phyloP scores from a whole-genome alignment of 2,797 vertebrate species.

The Orientallactaga sibirica region DNA sequence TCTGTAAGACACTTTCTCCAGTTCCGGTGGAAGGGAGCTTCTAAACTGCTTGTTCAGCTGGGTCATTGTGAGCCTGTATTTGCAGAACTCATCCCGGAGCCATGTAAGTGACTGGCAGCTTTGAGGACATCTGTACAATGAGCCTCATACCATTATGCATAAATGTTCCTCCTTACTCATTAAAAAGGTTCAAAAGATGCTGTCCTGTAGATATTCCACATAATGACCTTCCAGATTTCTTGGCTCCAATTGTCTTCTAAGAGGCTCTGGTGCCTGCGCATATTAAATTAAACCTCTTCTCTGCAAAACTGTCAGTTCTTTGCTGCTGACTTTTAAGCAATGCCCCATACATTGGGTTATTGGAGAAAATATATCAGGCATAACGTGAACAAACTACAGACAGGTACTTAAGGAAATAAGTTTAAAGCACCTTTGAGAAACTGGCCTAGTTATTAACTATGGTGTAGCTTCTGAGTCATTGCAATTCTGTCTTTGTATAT shows the following conservation, averaged over 20 bases:
- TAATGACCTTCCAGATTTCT: slow-evolving; percentile 77
- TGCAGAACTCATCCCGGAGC: slow-evolving; percentile 40
- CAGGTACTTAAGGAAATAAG: slow-evolving; percentile 60
- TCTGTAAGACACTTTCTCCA: neutral
- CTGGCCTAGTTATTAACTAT: slow-evolving; percentile 43
- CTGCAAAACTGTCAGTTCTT: slow-evolving; percentile 64
- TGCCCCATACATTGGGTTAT: slow-evolving; percentile 45
- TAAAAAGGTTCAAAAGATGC: slow-evolving; percentile 71
- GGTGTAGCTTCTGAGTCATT: slow-evolving; percentile 52
- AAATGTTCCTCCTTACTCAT: slow-evolving; percentile 68
- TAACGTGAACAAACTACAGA: slow-evolving; percentile 45
- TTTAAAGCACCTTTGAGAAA: slow-evolving; percentile 63
- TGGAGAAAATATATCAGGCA: slow-evolving; percentile 65
- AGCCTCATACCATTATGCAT: slow-evolving; percentile 32
- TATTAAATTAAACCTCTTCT: slow-evolving; percentile 73
- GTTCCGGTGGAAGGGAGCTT: slow-evolving; percentile 5
- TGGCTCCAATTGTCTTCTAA: slow-evolving; percentile 67
- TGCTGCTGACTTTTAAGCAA: slow-evolving; percentile 59
- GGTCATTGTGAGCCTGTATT: slow-evolving; percentile 28
- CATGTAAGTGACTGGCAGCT: slow-evolving; percentile 61
- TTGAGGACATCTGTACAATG: slow-evolving; percentile 45
- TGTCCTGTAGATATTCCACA: slow-evolving; percentile 25
- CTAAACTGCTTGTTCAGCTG: slow-evolving; percentile 65
- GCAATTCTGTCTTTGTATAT: slow-evolving; percentile 64
- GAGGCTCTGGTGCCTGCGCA: slow-evolving; percentile 32